These are phyloP conservation scores for Garrulus glandarius DNA, from an alignment of 2,797 vertebrate genomes.

Conservation along the genomic window DNA sequence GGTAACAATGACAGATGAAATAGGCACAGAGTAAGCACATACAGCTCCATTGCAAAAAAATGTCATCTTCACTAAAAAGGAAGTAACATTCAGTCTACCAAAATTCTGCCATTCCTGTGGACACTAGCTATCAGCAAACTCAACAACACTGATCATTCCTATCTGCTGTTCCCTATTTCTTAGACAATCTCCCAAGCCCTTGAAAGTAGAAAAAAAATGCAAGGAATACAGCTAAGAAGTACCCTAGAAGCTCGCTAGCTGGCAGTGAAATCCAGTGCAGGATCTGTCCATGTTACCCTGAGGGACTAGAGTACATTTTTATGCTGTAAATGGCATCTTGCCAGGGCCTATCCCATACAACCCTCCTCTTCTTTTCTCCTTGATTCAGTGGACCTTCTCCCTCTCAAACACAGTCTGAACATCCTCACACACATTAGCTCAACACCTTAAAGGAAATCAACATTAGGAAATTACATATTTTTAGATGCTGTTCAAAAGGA, in stretches of 20 bases:
- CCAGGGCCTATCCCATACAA: neutral
- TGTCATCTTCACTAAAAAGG: neutral
- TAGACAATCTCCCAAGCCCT: neutral
- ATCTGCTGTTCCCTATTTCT: neutral
- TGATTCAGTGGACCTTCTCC: neutral
- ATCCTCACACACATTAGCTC: neutral
- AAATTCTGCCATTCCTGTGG: neutral
- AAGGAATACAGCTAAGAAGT: neutral
- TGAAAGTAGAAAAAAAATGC: neutral
- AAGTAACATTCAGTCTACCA: neutral
- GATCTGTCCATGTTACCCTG: fast-evolving
- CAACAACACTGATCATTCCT: neutral
- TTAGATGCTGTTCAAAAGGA: neutral
- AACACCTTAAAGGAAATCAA: neutral
- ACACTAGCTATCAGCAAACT: neutral
- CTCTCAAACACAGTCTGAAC: neutral
- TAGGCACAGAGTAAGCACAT: neutral
- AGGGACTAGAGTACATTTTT: neutral
- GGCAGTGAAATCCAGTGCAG: neutral
- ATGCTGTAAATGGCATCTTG: neutral
- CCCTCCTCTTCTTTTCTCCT: neutral
- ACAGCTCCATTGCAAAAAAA: neutral
- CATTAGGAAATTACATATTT: neutral
- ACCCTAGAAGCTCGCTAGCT: neutral
- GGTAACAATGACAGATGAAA: neutral